A percentile compares a stretch with the other conserved stretches of the same genome.
Conservation (phyloP, 2,797 vertebrate genomes). For the Odontamblyopus lacepedii region DNA sequence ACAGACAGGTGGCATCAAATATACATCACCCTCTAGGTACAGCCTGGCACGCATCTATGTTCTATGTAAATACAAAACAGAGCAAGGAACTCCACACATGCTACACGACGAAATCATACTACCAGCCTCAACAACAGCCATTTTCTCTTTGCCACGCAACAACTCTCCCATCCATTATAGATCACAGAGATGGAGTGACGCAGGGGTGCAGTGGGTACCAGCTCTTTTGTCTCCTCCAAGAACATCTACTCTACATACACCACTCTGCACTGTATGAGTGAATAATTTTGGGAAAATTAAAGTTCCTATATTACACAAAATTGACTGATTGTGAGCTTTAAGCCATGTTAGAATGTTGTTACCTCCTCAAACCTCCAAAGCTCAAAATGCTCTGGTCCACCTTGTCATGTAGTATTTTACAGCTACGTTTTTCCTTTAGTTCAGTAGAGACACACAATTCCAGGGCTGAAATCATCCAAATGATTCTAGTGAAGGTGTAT, state of each 20-base stretch:
- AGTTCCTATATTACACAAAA: too few relatives aligned
- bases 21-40: slow-evolving; percentile 20
- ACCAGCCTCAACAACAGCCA: slow-evolving; percentile 26
- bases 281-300: not conserved
- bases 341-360: too few relatives aligned
- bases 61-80: slow-evolving; percentile 14
- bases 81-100: slow-evolving; percentile 17
- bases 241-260: slow-evolving; percentile 23
- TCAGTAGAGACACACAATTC: too few relatives aligned
- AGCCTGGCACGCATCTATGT: slow-evolving; percentile 5
- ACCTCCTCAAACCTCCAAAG: too few relatives aligned
- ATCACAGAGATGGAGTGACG: slow-evolving; percentile 63
- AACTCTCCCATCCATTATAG: slow-evolving; percentile 71
- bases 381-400: too few relatives aligned
- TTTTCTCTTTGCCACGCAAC: slow-evolving; percentile 63
- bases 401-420: too few relatives aligned
- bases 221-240: slow-evolving; percentile 54
- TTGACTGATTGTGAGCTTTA: too few relatives aligned
- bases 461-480: too few relatives aligned
- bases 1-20: slow-evolving; percentile 31
- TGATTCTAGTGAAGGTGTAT: too few relatives aligned
- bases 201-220: slow-evolving; percentile 38
- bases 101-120: slow-evolving; percentile 18
- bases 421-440: too few relatives aligned
- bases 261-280: slow-evolving; percentile 25